Evolutionary conservation across 2,113 vertebrate genomes (phyloP).

Genomic region (Gallinago jamesoni): DNA sequence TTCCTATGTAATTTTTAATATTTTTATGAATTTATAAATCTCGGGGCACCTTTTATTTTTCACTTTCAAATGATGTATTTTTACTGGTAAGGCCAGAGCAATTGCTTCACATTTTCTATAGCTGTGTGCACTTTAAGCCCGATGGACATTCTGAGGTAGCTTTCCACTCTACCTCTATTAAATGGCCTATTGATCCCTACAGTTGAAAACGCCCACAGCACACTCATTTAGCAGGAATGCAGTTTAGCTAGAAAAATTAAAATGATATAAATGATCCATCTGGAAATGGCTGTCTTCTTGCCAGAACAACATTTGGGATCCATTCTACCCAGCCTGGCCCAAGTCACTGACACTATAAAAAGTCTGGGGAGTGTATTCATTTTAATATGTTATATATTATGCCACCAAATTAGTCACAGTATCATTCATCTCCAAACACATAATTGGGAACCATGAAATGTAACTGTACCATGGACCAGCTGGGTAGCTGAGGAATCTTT

Average conservation of each 20-base stretch:
- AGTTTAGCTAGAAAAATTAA: slow-evolving; percentile 31
- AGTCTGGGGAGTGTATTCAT: background rate
- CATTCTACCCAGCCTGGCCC: slow-evolving; percentile 5
- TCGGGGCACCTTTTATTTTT: background rate
- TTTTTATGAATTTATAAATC: background rate
- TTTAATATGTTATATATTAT: slow-evolving; percentile 38
- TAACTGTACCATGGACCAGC: background rate
- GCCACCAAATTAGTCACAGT: slow-evolving; percentile 40
- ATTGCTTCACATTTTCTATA: background rate
- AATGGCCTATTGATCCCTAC: slow-evolving; percentile 5
- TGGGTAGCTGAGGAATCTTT: slow-evolving; percentile 6
- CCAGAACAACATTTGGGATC: slow-evolving; percentile 50
- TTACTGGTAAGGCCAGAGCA: background rate
- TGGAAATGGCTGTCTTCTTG: slow-evolving; percentile 7
- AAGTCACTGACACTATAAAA: slow-evolving; percentile 16
- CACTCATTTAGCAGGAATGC: background rate
- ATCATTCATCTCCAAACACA: slow-evolving; percentile 12
- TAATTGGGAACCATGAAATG: background rate
- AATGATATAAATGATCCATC: slow-evolving; percentile 33
- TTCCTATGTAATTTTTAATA: background rate
- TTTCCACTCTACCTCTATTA: background rate
- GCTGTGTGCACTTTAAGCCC: background rate
- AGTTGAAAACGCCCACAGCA: background rate
- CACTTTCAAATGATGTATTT: background rate
- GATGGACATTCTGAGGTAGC: background rate